Conservation (phyloP, 2,113 vertebrate genomes). For the Cynopterus brachyotis region DNA sequence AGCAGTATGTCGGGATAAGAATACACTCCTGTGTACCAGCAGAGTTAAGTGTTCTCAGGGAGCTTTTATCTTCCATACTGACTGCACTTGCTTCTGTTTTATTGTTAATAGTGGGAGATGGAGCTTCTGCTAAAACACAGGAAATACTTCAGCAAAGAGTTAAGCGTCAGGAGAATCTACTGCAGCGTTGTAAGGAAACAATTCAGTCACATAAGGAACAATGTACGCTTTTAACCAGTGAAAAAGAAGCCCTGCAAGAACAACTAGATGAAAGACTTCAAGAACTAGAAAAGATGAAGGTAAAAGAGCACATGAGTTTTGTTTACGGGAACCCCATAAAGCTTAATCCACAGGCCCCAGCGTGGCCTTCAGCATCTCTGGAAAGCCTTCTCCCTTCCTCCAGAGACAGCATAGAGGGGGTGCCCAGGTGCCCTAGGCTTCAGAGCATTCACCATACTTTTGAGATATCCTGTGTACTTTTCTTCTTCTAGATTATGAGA, state of each 20-base stretch:
- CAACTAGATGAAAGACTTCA: conserved; percentile 96
- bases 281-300: conserved; percentile 98
- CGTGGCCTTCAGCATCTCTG: background rate
- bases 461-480: background rate
- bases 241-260: conserved; percentile 95
- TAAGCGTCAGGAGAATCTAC: conserved; percentile 92
- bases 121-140: conserved; percentile 84
- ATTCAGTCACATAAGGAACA: conserved; percentile 90
- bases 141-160: conserved; percentile 90
- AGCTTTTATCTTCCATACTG: background rate
- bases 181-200: conserved; percentile 92
- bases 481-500: background rate
- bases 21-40: background rate
- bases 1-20: background rate
- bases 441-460: background rate
- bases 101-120: conserved; percentile 82
- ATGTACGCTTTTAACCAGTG: conserved; percentile 87
- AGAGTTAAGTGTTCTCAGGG: too few relatives aligned
- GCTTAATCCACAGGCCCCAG: background rate
- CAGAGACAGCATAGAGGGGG: background rate
- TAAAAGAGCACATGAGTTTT: conserved; percentile 61
- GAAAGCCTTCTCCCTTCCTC: background rate
- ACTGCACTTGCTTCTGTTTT: background rate
- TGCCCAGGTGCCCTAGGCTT: background rate
- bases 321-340: background rate